Conservation (phyloP, 2,113 vertebrate genomes). For the Pogona vitticeps region DNA sequence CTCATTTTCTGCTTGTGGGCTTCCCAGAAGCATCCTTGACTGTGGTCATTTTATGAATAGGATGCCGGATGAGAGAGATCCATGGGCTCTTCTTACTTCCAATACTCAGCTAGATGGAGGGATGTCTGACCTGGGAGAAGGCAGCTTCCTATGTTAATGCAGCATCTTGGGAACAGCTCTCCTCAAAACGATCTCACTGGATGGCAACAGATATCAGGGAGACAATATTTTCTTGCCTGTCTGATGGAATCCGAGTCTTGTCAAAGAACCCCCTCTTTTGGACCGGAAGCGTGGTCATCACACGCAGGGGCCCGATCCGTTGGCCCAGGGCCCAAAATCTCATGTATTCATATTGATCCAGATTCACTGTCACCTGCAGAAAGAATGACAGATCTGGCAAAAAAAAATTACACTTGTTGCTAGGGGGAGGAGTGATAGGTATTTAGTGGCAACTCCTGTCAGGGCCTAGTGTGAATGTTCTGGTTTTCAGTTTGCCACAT, state of each 20-base stretch:
- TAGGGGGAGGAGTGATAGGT: background rate
- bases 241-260: conserved; percentile 31
- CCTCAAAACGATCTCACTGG: background rate
- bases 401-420: background rate
- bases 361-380: conserved; percentile 68
- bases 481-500: background rate
- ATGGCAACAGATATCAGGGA: background rate
- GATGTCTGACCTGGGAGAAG: background rate
- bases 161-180: background rate
- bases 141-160: background rate
- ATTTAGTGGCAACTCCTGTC: background rate
- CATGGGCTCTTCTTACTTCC: background rate
- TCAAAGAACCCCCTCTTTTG: conserved; percentile 59
- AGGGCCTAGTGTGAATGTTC: background rate
- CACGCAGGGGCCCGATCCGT: conserved; percentile 62
- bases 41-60: background rate
- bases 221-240: conserved; percentile 16
- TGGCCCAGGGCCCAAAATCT: conserved; percentile 76
- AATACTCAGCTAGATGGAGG: background rate
- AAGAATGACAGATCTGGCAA: background rate
- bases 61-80: background rate
- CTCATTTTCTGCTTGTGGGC: background rate
- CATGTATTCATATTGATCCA: conserved; percentile 75
- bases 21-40: background rate
- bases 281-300: conserved; percentile 55